Conservation (phyloP, 2,113 vertebrate species). For the Zeus faber region DNA sequence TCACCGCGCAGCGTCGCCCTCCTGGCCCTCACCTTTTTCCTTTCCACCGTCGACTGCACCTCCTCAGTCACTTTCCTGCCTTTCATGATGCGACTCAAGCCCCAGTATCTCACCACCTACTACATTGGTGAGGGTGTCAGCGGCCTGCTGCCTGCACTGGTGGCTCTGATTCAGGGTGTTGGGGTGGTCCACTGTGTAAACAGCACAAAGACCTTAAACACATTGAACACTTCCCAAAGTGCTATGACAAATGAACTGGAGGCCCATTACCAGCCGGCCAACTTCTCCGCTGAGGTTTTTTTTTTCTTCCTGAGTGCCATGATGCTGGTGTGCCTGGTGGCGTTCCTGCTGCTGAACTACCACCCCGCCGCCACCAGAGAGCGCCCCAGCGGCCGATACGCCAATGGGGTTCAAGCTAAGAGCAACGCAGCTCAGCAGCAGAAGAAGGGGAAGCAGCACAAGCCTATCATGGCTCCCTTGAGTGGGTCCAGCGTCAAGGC, state of each 20-base stretch:
- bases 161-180: conserved; percentile 78
- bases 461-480: conserved; percentile 51
- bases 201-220: conserved; percentile 34
- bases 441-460: conserved; percentile 42
- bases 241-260: conserved; percentile 30
- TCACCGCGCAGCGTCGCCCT: conserved; percentile 68
- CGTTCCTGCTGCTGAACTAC: conserved; percentile 77
- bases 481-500: not conserved
- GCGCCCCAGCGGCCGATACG: conserved; percentile 18
- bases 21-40: conserved; percentile 74
- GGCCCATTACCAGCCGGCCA: conserved; percentile 67
- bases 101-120: conserved; percentile 76
- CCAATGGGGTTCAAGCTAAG: conserved; percentile 16
- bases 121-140: conserved; percentile 83
- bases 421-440: not conserved
- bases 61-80: conserved; percentile 85
- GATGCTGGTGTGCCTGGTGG: conserved; percentile 73
- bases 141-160: conserved; percentile 77
- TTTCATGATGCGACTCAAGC: conserved; percentile 76
- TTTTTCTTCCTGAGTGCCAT: conserved; percentile 79
- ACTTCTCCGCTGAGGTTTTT: conserved; percentile 74
- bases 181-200: conserved; percentile 73
- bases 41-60: conserved; percentile 80
- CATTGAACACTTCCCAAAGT: too few relatives aligned
- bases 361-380: conserved; percentile 61